Evolutionary conservation across 2,113 vertebrate species (phyloP).

Genomic region (Candoia aspera): DNA sequence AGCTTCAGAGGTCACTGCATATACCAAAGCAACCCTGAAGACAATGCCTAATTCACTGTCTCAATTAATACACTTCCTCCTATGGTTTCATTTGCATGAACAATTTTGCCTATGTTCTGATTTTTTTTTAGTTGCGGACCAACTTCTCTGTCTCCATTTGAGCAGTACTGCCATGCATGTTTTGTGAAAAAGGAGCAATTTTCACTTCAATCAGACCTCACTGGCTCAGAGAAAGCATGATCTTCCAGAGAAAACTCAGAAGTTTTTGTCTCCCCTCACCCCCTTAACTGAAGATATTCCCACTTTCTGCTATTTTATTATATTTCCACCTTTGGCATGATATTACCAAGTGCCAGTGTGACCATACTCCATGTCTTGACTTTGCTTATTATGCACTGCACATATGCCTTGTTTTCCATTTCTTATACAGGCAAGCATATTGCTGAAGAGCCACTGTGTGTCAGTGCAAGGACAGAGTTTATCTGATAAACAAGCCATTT

Average conservation of each 20-base stretch:
- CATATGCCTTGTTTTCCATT: conserved; percentile 66
- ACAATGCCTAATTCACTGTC: neutral
- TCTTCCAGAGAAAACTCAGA: conserved; percentile 28
- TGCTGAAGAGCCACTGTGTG: conserved; percentile 74
- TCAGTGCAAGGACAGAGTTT: conserved; percentile 79
- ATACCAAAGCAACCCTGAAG: neutral
- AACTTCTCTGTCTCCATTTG: neutral
- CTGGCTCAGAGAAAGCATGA: conserved; percentile 22
- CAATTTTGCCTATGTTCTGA: neutral
- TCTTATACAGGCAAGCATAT: conserved; percentile 67
- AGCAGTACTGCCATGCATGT: neutral
- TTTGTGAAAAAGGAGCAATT: neutral
- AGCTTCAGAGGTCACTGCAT: neutral
- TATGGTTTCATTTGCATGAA: neutral
- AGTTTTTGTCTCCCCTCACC: neutral
- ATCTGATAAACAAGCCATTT: conserved; percentile 84
- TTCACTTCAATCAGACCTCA: conserved; percentile 9
- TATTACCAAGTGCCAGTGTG: conserved; percentile 40
- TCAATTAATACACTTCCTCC: neutral
- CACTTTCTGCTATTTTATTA: conserved; percentile 16
- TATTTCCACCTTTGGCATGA: neutral
- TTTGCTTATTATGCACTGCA: conserved; percentile 61
- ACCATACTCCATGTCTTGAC: conserved; percentile 48
- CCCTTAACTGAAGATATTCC: neutral
- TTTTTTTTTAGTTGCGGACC: neutral